Evolutionary conservation across 2,113 vertebrate species (phyloP), one percentile per base, ranked within the genome.

Genomic region (Corapipo altera): DNA sequence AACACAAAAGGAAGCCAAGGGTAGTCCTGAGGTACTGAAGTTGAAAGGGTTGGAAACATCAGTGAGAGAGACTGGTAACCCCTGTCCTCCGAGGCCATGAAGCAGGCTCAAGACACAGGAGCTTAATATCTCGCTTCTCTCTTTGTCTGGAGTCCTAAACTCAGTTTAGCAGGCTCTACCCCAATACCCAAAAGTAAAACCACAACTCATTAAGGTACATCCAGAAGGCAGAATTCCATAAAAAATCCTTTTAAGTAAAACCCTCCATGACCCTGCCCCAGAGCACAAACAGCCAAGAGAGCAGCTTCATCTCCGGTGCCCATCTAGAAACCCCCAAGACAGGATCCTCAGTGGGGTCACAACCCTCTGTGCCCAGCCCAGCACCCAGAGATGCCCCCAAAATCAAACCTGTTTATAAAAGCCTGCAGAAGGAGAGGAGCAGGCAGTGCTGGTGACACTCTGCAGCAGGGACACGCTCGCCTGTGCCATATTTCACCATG

Each of bases 291-390:
- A 80, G 43, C 23, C 54, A 46, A 35, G 24, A 62, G 21, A 67
- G 55, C 51, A 80, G 21, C 43, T 85, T 22, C 37, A 61, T 12
- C 67, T 65, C 71, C 62, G 55, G 43, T 2, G 2, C 4, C 5
- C 0, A 2, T 44, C 21, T 64, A 76, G 64, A 76, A 67, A 32
- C 28, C 20, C 32, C 18, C 0, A 2, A 52, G 37, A 62, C 1
- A 4, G 15, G 69, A 84, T 3, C 44, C 14, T 17, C 7, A 1
- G n/a, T 19, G 13, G 22, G 67, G 88, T 32, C 33, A 69, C 2
- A 0, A 26, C 37, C 52, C n/a, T 73, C 62, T 8, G 37, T 32
- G 30, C 39, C 49, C 61, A 64, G 33, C 7, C 14, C 27, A 78
- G 66, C 37, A 85, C 12, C 2, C 49, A 44, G 39, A 89, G n/a